Evolutionary conservation across 2,113 vertebrate genomes (phyloP).

Genomic region (Eira barbara): DNA sequence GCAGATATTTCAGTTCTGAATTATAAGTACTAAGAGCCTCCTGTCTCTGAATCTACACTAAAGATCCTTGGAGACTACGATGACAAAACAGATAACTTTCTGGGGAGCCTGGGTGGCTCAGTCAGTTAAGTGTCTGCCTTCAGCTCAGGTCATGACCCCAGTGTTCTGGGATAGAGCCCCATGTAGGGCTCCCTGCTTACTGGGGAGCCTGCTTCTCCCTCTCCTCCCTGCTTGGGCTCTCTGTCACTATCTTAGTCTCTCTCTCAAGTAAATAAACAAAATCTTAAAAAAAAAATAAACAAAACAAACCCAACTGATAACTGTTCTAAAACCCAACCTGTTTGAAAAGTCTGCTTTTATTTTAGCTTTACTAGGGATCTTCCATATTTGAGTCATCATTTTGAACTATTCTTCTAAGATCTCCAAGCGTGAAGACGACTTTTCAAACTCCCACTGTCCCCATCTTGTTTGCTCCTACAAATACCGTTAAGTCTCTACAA

Average conservation of each 20-base stretch:
- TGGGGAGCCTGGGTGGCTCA: background rate
- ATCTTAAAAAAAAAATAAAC: background rate
- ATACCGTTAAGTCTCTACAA: background rate
- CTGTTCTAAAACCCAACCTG: background rate
- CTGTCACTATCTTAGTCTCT: background rate
- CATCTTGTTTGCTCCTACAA: background rate
- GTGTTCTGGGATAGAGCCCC: too few relatives aligned
- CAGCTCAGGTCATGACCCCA: background rate
- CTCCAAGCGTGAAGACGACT: background rate
- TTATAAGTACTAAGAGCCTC: background rate
- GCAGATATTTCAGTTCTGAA: background rate
- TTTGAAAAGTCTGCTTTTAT: background rate
- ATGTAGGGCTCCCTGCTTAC: too few relatives aligned
- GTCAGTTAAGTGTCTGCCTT: background rate
- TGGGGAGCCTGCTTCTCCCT: background rate
- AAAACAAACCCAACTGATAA: background rate
- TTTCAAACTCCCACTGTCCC: background rate
- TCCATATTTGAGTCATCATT: background rate
- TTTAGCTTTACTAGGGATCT: background rate
- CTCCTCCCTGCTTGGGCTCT: background rate
- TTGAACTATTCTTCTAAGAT: background rate
- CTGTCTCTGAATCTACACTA: background rate
- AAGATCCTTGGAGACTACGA: background rate
- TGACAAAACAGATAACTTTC: background rate
- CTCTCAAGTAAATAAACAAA: background rate